Evolutionary conservation across 2,888 invertebrate species (phyloP).

Genomic region (Odontocolon sp.): DNA sequence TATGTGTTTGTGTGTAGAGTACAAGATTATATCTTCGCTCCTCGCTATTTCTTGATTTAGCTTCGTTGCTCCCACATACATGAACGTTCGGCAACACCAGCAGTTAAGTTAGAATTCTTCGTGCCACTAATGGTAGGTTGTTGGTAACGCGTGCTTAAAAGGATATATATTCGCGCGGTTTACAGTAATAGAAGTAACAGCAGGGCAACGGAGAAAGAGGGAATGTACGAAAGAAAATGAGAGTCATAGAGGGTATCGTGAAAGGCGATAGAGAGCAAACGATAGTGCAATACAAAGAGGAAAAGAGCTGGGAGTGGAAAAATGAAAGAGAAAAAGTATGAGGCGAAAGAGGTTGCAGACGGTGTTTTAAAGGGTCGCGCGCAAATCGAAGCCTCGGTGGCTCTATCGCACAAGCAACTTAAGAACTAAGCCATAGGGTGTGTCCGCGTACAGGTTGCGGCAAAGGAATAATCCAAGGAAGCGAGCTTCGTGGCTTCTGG

Average conservation of each 20-base stretch:
- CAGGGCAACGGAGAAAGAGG: not conserved
- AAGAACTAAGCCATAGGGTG: conserved; percentile 28
- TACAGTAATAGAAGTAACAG: conserved; percentile 13
- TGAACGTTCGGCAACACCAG: not conserved
- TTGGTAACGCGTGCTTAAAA: conserved; percentile 51
- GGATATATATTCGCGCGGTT: conserved; percentile 14
- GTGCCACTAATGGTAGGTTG: conserved; percentile 59
- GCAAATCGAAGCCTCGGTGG: not conserved
- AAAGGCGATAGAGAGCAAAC: conserved; percentile 36
- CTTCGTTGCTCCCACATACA: conserved; percentile 13
- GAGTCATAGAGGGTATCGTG: conserved; percentile 39
- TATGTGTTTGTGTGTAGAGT: no score
- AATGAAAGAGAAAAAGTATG: conserved; percentile 26
- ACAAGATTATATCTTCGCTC: no score
- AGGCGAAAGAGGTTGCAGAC: conserved; percentile 63
- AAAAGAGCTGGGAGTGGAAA: not conserved
- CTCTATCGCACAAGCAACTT: conserved; percentile 28
- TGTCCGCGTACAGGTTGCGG: conserved; percentile 13
- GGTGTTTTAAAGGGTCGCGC: conserved; percentile 48
- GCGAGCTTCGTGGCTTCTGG: conserved; percentile 34
- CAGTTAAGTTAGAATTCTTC: conserved; percentile 35
- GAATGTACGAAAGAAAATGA: not conserved
- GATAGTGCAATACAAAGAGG: not conserved
- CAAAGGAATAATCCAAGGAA: conserved; percentile 14
- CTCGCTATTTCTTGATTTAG: not conserved